Evolutionary conservation across 2,797 vertebrate genomes (phyloP), one percentile per base, ranked within the genome.

Genomic region (Bradypodion ventrale): DNA sequence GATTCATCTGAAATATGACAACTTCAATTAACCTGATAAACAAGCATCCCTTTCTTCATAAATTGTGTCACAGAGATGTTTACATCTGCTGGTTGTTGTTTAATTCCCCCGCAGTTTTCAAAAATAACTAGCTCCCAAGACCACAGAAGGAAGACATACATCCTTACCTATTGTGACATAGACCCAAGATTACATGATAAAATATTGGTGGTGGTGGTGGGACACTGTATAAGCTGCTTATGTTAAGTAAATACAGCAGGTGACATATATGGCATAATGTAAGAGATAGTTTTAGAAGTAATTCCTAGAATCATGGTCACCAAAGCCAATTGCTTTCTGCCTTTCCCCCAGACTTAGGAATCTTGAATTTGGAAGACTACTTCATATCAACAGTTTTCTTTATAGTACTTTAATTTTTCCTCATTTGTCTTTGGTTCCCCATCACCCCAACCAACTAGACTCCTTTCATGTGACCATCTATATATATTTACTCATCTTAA

Each of bases 1-100:
- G 8, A 88, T 72, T 77, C 15, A 85, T 40, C 69, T 59, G 69
- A 83, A 82, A 85, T 0, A 83, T 74, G 35, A 92, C 15, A 73
- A 19, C 35, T 84, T 44, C 62, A 75, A 87, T 81, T 32, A 85
- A 35, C 29, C 44, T 75, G n/a, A 37, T 78, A 35, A 49, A 87
- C 84, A 72, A 59, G 13, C n/a, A 84, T 82, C 84, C 46, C 89
- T 80, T 56, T 74, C 3, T 73, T 81, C 12, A 52, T 42, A 40
- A 1, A 32, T n/a, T 81, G 5, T 77, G 35, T 75, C 35, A 80
- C 44, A 52, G 32, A 49, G 65, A 2, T 52, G 56, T 5, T 35
- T 78, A 35, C 52, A 81, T 60, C 2, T 1, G 72, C 13, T 70
- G 44, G 35, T 79, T 32, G 52, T 80, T 32, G 46, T 87, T 21